Evolutionary conservation across 1,140 invertebrate genomes (phyloP).

Genomic region (Anoplolepis gracilipes): DNA sequence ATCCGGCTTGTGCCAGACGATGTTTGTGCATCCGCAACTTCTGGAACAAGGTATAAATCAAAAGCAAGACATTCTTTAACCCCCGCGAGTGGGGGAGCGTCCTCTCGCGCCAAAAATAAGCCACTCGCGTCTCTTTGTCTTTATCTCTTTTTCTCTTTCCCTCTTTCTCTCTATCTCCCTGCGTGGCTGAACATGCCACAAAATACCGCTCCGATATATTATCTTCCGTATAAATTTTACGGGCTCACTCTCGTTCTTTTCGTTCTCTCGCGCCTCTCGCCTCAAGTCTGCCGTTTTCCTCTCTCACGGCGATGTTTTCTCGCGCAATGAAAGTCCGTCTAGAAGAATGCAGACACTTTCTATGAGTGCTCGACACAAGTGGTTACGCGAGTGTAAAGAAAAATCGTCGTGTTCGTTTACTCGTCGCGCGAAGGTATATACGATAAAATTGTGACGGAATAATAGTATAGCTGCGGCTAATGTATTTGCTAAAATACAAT

Average conservation of each 20-base stretch:
- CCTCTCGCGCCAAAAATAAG: slow-evolving; percentile 74
- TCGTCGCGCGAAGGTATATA: neutral
- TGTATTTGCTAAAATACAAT: neutral
- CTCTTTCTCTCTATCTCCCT: neutral
- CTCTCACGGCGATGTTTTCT: slow-evolving; percentile 10
- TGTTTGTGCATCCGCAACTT: slow-evolving; percentile 74
- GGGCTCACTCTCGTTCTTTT: slow-evolving; percentile 36
- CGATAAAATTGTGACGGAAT: neutral
- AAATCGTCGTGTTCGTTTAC: neutral
- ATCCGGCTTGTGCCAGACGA: slow-evolving; percentile 60
- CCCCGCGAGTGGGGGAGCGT: neutral
- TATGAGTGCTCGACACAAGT: slow-evolving; percentile 28
- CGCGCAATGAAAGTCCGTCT: slow-evolving; percentile 48
- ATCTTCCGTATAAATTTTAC: slow-evolving; percentile 64
- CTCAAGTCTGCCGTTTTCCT: neutral
- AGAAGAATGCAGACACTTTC: slow-evolving; percentile 24
- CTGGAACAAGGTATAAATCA: slow-evolving; percentile 73
- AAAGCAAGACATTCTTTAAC: slow-evolving; percentile 76
- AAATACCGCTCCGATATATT: slow-evolving; percentile 58
- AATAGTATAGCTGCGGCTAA: neutral
- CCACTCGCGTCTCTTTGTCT: slow-evolving; percentile 65
- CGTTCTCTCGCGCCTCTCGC: neutral
- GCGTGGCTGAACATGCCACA: slow-evolving; percentile 35
- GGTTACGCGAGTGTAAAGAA: slow-evolving; percentile 25
- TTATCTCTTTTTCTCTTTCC: neutral